phyloP scores from a whole-genome alignment of 1,140 invertebrate genomes.

The Steinernema khuongi region DNA sequence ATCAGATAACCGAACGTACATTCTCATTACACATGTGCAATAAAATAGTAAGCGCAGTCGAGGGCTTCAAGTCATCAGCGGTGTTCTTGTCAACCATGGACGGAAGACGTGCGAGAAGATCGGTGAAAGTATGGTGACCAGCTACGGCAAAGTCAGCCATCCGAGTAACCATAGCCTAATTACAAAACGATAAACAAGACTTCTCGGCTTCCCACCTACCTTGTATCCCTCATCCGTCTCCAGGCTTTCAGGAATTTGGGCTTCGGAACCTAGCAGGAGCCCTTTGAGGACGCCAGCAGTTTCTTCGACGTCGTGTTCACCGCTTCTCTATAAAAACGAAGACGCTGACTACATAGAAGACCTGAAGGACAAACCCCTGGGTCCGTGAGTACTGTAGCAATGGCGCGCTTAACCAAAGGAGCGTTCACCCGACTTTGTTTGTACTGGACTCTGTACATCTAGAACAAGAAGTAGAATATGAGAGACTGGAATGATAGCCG shows the following conservation, averaged over 20 bases:
- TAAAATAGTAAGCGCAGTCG: neutral
- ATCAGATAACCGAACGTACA: neutral
- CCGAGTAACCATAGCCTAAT: neutral
- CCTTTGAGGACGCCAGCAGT: too few species aligned
- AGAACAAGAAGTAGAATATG: neutral
- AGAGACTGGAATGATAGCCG: neutral
- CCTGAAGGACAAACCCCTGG: neutral
- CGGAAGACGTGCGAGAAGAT: neutral
- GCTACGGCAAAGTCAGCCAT: neutral
- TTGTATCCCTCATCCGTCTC: neutral
- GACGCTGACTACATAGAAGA: too few species aligned
- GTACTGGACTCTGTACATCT: neutral
- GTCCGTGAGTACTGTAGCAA: neutral
- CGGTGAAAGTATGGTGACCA: neutral
- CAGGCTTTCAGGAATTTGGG: neutral
- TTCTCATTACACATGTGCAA: conserved; percentile 8
- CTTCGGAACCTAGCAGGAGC: neutral
- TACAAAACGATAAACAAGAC: too few species aligned
- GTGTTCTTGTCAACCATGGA: neutral
- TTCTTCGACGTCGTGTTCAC: too few species aligned
- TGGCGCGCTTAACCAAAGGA: neutral
- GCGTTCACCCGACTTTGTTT: neutral
- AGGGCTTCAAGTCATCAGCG: neutral
- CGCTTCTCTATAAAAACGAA: too few species aligned
- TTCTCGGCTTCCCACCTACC: too few species aligned